phyloP scores from a whole-genome alignment of 1,140 invertebrate genomes.

The Dufourea novaeangliae region DNA sequence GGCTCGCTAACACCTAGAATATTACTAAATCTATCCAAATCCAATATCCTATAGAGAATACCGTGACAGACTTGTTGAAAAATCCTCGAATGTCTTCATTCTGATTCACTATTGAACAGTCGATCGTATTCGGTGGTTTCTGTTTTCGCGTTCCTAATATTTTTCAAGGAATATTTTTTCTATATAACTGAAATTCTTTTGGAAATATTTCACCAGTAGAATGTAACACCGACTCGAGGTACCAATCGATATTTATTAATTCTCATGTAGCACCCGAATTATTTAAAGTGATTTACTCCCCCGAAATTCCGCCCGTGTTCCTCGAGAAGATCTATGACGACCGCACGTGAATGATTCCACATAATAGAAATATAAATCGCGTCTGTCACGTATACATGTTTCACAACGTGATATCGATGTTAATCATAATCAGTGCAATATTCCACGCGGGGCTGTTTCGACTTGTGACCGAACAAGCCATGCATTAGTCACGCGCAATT shows the following conservation, averaged over 20 bases:
- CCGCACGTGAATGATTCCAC: neutral
- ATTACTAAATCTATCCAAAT: conserved; percentile 43
- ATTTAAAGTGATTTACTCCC: neutral
- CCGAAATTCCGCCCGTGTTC: neutral
- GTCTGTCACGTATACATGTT: neutral
- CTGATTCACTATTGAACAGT: too few species aligned
- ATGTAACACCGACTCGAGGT: too few species aligned
- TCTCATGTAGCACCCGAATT: neutral
- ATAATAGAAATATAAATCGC: conserved; percentile 11
- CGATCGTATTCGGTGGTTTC: neutral
- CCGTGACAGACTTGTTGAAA: conserved; percentile 22
- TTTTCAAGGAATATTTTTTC: too few species aligned
- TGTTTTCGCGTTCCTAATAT: too few species aligned
- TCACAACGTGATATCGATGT: neutral
- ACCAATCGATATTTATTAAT: neutral
- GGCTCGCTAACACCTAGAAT: conserved; percentile 14
- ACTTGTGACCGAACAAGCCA: neutral
- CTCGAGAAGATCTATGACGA: neutral
- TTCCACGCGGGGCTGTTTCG: neutral
- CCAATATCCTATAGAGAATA: conserved; percentile 38
- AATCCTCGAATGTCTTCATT: conserved; percentile 14
- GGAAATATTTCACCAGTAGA: too few species aligned
- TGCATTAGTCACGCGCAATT: neutral
- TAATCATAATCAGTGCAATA: conserved; percentile 22
- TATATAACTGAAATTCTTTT: too few species aligned